Percentiles rank a stretch among this genome's conserved stretches.
Evolutionary conservation across 2,888 invertebrate genomes (phyloP).

Genomic region (Yponomeuta malinellus): DNA sequence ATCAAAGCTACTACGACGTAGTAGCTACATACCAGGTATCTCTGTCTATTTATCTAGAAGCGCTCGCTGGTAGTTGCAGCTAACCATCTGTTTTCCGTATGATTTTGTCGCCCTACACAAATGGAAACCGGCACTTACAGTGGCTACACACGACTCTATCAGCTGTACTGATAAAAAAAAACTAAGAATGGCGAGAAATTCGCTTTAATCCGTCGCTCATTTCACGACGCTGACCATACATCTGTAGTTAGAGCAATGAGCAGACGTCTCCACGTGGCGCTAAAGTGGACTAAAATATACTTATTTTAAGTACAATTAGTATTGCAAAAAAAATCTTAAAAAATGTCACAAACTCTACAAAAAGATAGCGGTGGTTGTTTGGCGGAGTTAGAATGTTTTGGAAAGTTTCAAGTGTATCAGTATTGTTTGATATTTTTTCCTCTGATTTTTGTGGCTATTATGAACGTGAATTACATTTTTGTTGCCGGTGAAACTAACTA

Average conservation of each 20-base stretch:
- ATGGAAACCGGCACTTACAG: not conserved
- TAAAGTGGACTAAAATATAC: too few species aligned
- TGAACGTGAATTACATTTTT: conserved; percentile 58
- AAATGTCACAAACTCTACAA: not conserved
- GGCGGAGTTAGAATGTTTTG: conserved; percentile 38
- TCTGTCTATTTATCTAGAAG: too few species aligned
- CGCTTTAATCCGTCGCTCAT: not conserved
- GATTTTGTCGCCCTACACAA: not conserved
- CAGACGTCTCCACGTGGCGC: not conserved
- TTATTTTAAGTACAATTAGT: not conserved
- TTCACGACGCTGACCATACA: not conserved
- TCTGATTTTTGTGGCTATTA: conserved; percentile 49
- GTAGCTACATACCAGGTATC: too few species aligned
- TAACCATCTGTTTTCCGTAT: too few species aligned
- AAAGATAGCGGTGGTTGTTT: conserved; percentile 17
- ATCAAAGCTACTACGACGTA: too few species aligned
- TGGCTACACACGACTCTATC: not conserved
- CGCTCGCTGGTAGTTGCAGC: too few species aligned
- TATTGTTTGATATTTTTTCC: conserved; percentile 49
- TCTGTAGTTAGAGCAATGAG: not conserved
- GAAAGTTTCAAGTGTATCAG: conserved; percentile 48
- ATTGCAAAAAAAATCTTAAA: not conserved
- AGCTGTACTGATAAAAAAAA: too few species aligned
- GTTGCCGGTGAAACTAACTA: conserved; percentile 51
- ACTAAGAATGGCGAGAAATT: not conserved